Conservation (phyloP, 1,140 invertebrate species). For the Scaptomyza pallida region DNA sequence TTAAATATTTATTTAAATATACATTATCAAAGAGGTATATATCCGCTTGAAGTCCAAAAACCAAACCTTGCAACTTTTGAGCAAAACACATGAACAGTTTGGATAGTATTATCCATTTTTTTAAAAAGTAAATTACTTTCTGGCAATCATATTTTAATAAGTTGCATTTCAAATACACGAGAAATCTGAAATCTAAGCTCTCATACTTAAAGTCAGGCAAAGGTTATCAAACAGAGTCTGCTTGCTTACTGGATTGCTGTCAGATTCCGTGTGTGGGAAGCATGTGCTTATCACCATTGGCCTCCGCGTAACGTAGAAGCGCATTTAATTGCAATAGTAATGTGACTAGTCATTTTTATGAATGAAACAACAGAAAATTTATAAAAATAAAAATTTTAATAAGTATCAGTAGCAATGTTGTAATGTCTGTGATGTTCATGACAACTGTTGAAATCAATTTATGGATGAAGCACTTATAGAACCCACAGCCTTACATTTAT, state of each 20-base stretch:
- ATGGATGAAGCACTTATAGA: too few species aligned
- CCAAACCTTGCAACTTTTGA: background rate
- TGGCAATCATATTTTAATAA: constrained; percentile 55
- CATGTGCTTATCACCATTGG: constrained; percentile 55
- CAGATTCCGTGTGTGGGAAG: constrained; percentile 70
- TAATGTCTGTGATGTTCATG: too few species aligned
- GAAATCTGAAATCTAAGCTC: constrained; percentile 57
- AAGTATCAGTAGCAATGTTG: background rate
- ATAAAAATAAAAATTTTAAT: too few species aligned
- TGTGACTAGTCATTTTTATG: constrained; percentile 69
- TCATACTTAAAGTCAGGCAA: constrained; percentile 63
- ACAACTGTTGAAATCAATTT: too few species aligned
- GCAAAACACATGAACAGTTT: constrained; percentile 43
- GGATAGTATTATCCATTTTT: constrained; percentile 48
- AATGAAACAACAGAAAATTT: constrained; percentile 52
- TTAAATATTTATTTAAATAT: too few species aligned
- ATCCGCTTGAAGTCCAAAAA: constrained; percentile 8
- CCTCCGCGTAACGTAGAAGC: constrained; percentile 27
- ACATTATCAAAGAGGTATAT: too few species aligned
- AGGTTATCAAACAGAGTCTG: constrained; percentile 66
- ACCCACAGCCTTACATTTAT: background rate
- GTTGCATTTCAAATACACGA: constrained; percentile 59
- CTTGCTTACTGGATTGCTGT: constrained; percentile 45
- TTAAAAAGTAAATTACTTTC: constrained; percentile 61
- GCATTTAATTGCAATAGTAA: constrained; percentile 61